phyloP scores from a whole-genome alignment of 2,797 vertebrate species.

The Gymnothorax reevesii region DNA sequence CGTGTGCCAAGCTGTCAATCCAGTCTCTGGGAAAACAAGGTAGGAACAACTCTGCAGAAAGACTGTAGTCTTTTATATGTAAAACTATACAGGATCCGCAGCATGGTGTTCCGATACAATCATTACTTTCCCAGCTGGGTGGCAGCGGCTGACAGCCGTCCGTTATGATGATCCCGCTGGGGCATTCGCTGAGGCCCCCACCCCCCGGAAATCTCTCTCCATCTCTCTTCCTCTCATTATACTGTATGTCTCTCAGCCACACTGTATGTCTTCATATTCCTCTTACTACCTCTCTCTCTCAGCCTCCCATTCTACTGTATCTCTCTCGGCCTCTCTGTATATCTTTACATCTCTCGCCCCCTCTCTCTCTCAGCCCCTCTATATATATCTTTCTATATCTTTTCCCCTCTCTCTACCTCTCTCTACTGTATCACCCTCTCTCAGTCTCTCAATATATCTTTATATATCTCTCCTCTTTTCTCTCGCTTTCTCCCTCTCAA shows the following conservation, averaged over 20 bases:
- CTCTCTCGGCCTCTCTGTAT: not conserved
- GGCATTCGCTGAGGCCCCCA: not conserved
- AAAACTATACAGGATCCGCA: conserved; percentile 20
- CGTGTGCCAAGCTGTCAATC: not conserved
- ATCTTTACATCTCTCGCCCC: not conserved
- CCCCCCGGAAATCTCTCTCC: not conserved
- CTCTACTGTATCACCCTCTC: not conserved
- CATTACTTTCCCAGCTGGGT: conserved; percentile 27
- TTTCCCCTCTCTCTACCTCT: not conserved
- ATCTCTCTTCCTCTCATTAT: not conserved
- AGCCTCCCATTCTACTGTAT: not conserved
- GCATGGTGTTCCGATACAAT: conserved; percentile 21
- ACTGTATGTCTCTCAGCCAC: not conserved
- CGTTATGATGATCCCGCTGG: conserved; percentile 5
- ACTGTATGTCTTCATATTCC: too few relatives aligned
- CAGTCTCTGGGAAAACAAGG: not conserved
- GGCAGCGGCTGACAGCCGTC: conserved; percentile 15
- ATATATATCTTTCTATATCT: too few relatives aligned
- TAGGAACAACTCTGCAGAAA: not conserved
- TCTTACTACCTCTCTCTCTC: too few relatives aligned
- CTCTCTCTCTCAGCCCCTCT: not conserved
- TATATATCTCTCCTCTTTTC: too few relatives aligned
- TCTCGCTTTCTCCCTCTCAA: not conserved
- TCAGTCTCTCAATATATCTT: not conserved
- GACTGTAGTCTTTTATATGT: conserved; percentile 17